Percentiles rank a stretch among this genome's conserved stretches.
phyloP scores from a whole-genome alignment of 2,113 vertebrate species.

The Ceuthmochares aereus region DNA sequence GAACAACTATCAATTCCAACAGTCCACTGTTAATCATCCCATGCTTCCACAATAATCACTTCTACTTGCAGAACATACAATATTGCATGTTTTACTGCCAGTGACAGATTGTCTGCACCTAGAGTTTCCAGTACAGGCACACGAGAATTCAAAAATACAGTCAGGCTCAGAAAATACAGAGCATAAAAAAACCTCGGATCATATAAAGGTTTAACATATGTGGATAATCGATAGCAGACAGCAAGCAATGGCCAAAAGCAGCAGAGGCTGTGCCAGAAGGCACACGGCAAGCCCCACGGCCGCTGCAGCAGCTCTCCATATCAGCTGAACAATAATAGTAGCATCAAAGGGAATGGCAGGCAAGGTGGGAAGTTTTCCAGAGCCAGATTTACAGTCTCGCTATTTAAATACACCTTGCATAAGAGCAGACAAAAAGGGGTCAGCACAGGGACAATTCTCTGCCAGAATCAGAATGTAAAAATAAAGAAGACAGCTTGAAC shows the following conservation, averaged over 20 bases:
- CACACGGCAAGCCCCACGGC: not conserved
- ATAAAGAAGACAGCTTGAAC: not conserved
- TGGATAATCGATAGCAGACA: not conserved
- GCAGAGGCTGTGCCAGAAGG: not conserved
- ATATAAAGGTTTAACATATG: not conserved
- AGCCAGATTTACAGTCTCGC: constrained; percentile 5
- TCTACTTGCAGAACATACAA: not conserved
- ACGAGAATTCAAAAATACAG: not conserved
- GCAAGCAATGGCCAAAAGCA: constrained; percentile 19
- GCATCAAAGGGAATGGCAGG: not conserved
- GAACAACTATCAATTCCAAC: not conserved
- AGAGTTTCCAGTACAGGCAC: not conserved
- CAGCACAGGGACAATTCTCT: not conserved
- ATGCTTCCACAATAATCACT: not conserved
- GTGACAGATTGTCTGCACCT: not conserved
- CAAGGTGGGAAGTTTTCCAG: constrained; percentile 25
- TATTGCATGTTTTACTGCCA: not conserved
- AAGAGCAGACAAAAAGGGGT: constrained; percentile 14
- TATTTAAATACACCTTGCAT: constrained; percentile 45
- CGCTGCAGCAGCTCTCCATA: not conserved
- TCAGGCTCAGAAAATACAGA: not conserved
- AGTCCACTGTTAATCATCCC: not conserved
- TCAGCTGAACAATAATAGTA: not conserved
- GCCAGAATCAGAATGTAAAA: constrained; percentile 3
- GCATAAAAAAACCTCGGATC: not conserved